phyloP scores from a whole-genome alignment of 2,888 invertebrate species.

The Dolichomitus sp. region DNA sequence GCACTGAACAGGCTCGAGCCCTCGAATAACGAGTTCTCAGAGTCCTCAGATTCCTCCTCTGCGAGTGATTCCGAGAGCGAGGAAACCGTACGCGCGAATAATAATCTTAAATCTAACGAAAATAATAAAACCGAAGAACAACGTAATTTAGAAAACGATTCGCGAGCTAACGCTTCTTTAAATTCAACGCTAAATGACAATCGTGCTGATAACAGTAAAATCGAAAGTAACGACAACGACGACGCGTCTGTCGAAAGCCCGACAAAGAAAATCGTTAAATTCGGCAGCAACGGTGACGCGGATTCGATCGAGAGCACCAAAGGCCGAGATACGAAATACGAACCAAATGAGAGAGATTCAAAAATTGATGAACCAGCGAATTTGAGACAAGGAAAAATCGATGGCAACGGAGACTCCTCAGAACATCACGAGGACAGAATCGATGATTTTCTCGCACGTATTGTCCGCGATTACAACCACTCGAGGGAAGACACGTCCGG shows the following conservation, averaged over 20 bases:
- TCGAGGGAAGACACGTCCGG: slow-evolving; percentile 26
- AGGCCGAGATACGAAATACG: slow-evolving; percentile 19
- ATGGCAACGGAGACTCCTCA: slow-evolving; percentile 46
- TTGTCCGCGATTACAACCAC: slow-evolving; percentile 56
- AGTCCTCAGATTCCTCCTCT: slow-evolving; percentile 66
- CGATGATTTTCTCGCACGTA: slow-evolving; percentile 55
- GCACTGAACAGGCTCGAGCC: slow-evolving; percentile 50
- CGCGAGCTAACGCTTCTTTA: slow-evolving; percentile 30
- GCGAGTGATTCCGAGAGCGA: slow-evolving; percentile 66
- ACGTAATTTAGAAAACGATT: slow-evolving; percentile 52
- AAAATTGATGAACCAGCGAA: not conserved
- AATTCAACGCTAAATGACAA: slow-evolving; percentile 42
- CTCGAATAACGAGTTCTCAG: slow-evolving; percentile 57
- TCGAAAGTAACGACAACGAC: slow-evolving; percentile 31
- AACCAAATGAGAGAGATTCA: not conserved
- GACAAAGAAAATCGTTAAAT: slow-evolving; percentile 53
- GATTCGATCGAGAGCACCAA: slow-evolving; percentile 42
- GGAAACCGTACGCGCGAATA: slow-evolving; percentile 53
- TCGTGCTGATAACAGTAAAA: slow-evolving; percentile 50
- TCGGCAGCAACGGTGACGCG: slow-evolving; percentile 63
- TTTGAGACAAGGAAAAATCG: not conserved
- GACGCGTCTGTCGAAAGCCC: not conserved
- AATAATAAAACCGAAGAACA: slow-evolving; percentile 49
- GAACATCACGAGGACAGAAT: slow-evolving; percentile 49
- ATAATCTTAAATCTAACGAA: slow-evolving; percentile 26